Percentiles rank a stretch among this genome's conserved stretches.
These are phyloP conservation scores for Lasioglossum malachurum DNA, from an alignment of 2,888 invertebrate species.

Conservation along the genomic window DNA sequence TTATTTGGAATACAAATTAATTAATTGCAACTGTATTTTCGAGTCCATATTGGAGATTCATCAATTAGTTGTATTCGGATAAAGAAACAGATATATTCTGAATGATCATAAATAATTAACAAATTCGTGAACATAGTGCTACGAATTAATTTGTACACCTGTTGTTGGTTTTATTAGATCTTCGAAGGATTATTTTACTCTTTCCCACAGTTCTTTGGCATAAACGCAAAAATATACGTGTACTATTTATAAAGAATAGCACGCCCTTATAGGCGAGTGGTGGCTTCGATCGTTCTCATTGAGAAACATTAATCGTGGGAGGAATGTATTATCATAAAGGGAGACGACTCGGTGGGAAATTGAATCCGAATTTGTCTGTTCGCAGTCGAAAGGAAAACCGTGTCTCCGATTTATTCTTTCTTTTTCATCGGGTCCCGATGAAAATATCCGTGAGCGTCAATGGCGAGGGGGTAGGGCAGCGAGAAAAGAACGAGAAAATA, in stretches of 20 bases:
- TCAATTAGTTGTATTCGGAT: neutral
- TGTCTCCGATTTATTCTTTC: constrained; percentile 6
- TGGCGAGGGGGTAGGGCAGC: neutral
- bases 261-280: neutral
- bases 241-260: neutral
- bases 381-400: neutral
- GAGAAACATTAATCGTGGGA: neutral
- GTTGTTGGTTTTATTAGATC: neutral
- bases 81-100: neutral
- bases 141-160: neutral
- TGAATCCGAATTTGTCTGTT: neutral
- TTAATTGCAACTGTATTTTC: neutral
- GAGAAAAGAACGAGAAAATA: neutral
- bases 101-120: neutral
- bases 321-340: neutral
- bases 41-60: neutral
- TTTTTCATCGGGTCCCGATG: constrained; percentile 31
- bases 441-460: constrained; percentile 46
- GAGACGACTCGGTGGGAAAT: neutral
- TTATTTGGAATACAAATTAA: neutral
- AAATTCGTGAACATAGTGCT: neutral
- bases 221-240: neutral
- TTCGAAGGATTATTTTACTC: neutral
- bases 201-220: neutral
- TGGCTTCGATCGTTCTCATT: neutral